These are phyloP conservation scores for Bubo blakistoni DNA, from an alignment of 2,113 vertebrate genomes.

Conservation along the genomic window DNA sequence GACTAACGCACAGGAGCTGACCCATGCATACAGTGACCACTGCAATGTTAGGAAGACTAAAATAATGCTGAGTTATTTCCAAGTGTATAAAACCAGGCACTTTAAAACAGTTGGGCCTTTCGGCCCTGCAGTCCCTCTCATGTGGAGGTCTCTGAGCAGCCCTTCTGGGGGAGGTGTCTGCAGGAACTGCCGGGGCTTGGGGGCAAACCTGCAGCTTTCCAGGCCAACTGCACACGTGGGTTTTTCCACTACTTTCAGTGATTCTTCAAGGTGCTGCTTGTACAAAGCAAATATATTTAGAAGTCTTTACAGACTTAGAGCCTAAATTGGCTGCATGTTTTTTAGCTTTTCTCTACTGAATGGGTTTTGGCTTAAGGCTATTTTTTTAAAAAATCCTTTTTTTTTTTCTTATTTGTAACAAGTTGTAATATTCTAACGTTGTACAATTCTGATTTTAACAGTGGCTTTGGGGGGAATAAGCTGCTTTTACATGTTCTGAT, in stretches of 20 bases:
- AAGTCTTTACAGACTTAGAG: not conserved
- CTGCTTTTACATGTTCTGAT: not conserved
- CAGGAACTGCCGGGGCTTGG: not conserved
- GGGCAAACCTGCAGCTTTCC: not conserved
- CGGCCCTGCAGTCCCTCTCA: not conserved
- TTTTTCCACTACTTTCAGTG: not conserved
- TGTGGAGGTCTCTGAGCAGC: not conserved
- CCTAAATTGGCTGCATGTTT: not conserved
- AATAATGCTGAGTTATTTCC: not conserved
- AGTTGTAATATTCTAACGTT: not conserved
- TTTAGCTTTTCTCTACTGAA: not conserved
- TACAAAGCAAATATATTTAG: not conserved
- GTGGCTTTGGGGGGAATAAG: not conserved
- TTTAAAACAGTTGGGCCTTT: not conserved
- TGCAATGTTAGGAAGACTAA: not conserved
- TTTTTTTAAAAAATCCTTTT: not conserved
- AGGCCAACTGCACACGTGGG: fast-evolving
- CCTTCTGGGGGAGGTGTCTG: not conserved
- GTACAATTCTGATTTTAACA: not conserved
- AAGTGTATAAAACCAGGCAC: not conserved
- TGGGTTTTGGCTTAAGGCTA: not conserved
- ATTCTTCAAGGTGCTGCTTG: not conserved
- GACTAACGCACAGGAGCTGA: not conserved
- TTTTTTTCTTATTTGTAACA: not conserved
- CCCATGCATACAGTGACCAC: not conserved